Percentiles rank a stretch among this genome's conserved stretches.
These are phyloP conservation scores for Ascaphus truei DNA, from an alignment of 2,113 vertebrate genomes.

Conservation along the genomic window DNA sequence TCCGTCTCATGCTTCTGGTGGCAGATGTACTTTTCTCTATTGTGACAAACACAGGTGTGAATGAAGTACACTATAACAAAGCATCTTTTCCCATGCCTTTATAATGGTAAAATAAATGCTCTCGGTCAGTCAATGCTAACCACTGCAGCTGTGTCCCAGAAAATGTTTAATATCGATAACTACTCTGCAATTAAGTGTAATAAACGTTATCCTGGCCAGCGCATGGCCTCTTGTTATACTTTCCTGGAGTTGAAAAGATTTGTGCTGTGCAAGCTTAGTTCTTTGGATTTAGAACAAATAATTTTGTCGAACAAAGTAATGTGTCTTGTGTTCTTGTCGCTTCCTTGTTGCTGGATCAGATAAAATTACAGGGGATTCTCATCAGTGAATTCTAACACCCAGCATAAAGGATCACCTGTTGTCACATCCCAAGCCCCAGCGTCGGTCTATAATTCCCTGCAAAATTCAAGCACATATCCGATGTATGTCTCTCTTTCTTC, in stretches of 20 bases:
- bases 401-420: conserved; percentile 2
- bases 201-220: background rate
- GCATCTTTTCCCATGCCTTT: conserved; percentile 3
- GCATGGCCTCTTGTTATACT: background rate
- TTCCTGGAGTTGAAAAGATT: background rate
- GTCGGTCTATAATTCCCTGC: background rate
- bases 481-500: background rate
- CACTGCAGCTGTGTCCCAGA: background rate
- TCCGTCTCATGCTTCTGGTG: no score
- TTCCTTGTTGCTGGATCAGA: background rate
- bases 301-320: background rate
- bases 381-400: background rate
- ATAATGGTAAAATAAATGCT: background rate
- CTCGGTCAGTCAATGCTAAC: background rate
- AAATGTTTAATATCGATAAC: background rate
- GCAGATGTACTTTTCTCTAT: background rate
- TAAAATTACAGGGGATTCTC: conserved; percentile 7
- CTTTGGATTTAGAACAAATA: background rate
- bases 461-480: background rate
- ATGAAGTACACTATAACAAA: background rate
- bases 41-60: background rate
- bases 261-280: background rate
- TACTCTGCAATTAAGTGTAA: background rate
- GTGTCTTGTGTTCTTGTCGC: background rate
- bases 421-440: background rate